A percentile compares a stretch with the other conserved stretches of the same genome.
phyloP scores from a whole-genome alignment of 2,797 vertebrate genomes.

The Hippoglossus hippoglossus region DNA sequence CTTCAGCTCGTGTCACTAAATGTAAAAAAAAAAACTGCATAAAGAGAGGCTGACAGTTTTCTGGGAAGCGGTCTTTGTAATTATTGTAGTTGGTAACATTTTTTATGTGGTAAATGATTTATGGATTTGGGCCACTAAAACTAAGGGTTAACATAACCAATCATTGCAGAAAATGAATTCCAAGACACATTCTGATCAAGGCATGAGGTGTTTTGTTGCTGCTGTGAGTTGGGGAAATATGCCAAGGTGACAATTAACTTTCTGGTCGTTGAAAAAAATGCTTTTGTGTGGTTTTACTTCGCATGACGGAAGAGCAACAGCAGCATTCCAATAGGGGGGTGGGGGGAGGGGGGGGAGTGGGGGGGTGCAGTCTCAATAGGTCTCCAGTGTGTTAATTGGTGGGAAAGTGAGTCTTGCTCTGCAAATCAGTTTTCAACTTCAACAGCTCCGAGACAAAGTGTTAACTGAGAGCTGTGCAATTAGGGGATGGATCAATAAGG shows the following conservation, averaged over 20 bases:
- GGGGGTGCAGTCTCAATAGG: slow-evolving; percentile 1
- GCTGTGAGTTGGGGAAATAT: slow-evolving; percentile 16
- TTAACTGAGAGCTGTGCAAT: slow-evolving; percentile 47
- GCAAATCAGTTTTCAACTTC: slow-evolving; percentile 26
- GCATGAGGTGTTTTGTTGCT: slow-evolving; percentile 9
- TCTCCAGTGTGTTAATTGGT: slow-evolving; percentile 12
- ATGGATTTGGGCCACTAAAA: slow-evolving; percentile 15
- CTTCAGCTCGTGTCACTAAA: background rate
- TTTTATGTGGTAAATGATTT: slow-evolving; percentile 2
- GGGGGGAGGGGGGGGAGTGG: slow-evolving; percentile 25
- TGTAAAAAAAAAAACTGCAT: background rate
- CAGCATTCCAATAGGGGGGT: slow-evolving; percentile 10
- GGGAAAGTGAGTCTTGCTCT: slow-evolving; percentile 28
- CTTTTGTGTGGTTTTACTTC: slow-evolving; percentile 20
- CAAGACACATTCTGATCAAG: slow-evolving; percentile 3
- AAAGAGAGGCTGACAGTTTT: slow-evolving; percentile 1
- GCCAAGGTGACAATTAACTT: slow-evolving; percentile 30
- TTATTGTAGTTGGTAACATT: slow-evolving; percentile 10
- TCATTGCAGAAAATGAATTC: background rate
- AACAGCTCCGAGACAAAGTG: slow-evolving; percentile 32
- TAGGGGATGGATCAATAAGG: slow-evolving; percentile 63
- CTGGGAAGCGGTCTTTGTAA: slow-evolving; percentile 3
- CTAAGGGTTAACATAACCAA: slow-evolving; percentile 23
- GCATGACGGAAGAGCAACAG: background rate
- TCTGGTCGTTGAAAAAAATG: slow-evolving; percentile 4